Conservation (phyloP, 2,113 vertebrate genomes). For the Cygnus atratus region DNA sequence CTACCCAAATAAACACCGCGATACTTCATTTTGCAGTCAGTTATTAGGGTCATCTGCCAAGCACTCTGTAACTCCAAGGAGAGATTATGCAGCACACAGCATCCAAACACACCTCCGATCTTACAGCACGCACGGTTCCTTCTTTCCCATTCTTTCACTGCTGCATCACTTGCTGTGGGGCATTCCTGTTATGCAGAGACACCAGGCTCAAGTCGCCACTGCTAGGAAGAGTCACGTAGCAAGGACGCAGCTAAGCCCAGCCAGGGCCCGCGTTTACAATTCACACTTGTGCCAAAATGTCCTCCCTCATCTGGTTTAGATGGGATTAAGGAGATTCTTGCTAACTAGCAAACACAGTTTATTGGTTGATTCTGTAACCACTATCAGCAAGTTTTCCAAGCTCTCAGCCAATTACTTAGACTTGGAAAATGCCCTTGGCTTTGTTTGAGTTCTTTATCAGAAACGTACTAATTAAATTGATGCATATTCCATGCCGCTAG, state of each 20-base stretch:
- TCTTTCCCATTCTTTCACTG: background rate
- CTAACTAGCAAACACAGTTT: background rate
- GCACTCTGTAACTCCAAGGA: background rate
- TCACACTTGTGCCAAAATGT: background rate
- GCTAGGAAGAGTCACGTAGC: background rate
- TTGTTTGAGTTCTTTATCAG: background rate
- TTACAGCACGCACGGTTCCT: accelerated
- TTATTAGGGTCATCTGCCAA: background rate
- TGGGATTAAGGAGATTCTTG: background rate
- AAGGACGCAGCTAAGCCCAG: background rate
- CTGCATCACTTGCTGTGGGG: background rate
- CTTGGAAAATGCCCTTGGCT: background rate
- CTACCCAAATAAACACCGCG: background rate
- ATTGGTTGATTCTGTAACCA: background rate
- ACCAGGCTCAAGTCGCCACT: background rate
- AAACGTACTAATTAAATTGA: background rate
- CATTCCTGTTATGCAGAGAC: background rate
- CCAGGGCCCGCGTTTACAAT: background rate
- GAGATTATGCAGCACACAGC: accelerated
- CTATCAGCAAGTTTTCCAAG: background rate
- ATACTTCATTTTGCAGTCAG: background rate
- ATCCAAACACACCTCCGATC: background rate
- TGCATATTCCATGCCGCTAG: background rate
- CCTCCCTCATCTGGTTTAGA: background rate
- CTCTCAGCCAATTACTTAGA: background rate